These are phyloP conservation scores for Agrotis segetum DNA, from an alignment of 2,888 invertebrate genomes.

Conservation along the genomic window DNA sequence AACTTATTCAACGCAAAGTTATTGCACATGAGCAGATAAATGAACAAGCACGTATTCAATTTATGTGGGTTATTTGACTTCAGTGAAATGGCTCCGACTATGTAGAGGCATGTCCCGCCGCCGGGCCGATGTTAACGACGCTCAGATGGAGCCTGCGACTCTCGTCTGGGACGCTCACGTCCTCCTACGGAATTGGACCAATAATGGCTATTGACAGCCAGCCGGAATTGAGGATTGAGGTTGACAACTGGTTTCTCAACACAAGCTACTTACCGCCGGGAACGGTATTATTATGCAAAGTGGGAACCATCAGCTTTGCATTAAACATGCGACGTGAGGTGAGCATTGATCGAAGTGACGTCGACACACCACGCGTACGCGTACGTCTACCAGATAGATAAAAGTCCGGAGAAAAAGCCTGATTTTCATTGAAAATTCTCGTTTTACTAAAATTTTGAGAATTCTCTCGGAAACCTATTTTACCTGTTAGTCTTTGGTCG, in stretches of 20 bases:
- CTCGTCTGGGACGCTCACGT: slow-evolving; percentile 4
- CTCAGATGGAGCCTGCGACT: not conserved
- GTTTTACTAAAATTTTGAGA: no score
- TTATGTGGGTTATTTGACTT: no score
- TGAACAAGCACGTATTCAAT: no score
- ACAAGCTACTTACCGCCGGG: not conserved
- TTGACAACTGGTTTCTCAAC: slow-evolving; percentile 7
- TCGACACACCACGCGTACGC: not conserved
- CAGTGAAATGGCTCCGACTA: not conserved
- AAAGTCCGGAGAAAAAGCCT: no score
- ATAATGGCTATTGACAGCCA: slow-evolving; percentile 43
- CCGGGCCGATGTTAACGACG: slow-evolving; percentile 11
- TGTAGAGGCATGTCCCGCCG: not conserved
- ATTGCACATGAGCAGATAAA: no score
- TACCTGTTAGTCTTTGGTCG: no score
- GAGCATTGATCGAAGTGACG: not conserved
- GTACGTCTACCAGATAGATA: no score
- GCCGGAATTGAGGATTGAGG: slow-evolving; percentile 24
- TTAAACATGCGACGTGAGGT: not conserved
- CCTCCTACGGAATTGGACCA: slow-evolving; percentile 32
- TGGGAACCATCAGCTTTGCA: slow-evolving; percentile 2
- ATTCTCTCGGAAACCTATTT: no score
- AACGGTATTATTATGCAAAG: slow-evolving; percentile 6
- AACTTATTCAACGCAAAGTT: no score
- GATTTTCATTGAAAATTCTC: no score